A percentile compares a stretch with the other conserved stretches of the same genome.
Evolutionary conservation across 2,113 vertebrate genomes (phyloP).

Genomic region (Platysternon megacephalum): DNA sequence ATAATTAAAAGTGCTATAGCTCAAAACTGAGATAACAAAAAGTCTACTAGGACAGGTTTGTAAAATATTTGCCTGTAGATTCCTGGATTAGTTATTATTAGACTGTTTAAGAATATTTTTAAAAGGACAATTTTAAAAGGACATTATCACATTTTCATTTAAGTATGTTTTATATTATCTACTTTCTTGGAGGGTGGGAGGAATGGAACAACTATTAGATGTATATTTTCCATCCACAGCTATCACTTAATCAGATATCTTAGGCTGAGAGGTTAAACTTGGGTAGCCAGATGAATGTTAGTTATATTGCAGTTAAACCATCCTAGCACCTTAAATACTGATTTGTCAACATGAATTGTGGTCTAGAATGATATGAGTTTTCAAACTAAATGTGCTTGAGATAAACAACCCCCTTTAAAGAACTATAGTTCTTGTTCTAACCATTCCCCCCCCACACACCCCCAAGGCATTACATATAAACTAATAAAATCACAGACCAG

Average conservation of each 20-base stretch:
- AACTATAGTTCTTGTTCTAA: conserved; percentile 67
- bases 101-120: not conserved
- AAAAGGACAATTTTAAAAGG: not conserved
- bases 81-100: not conserved
- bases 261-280: conserved; percentile 7
- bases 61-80: not conserved
- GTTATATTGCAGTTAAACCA: not conserved
- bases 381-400: conserved; percentile 61
- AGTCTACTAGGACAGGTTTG: not conserved
- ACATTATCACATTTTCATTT: not conserved
- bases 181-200: not conserved
- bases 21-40: not conserved
- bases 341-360: conserved; percentile 88
- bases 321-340: conserved; percentile 73
- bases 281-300: not conserved
- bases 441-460: conserved; percentile 61
- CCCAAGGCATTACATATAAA: conserved; percentile 80
- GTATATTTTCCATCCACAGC: not conserved
- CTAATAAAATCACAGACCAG: conserved; percentile 89
- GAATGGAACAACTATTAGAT: not conserved
- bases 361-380: conserved; percentile 77
- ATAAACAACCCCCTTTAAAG: conserved; percentile 77
- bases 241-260: not conserved
- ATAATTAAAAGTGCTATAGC: not conserved
- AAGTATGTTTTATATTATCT: not conserved